Base-by-base conservation (phyloP, 2,888 invertebrate genomes). In the Netelia melanura region DNA sequence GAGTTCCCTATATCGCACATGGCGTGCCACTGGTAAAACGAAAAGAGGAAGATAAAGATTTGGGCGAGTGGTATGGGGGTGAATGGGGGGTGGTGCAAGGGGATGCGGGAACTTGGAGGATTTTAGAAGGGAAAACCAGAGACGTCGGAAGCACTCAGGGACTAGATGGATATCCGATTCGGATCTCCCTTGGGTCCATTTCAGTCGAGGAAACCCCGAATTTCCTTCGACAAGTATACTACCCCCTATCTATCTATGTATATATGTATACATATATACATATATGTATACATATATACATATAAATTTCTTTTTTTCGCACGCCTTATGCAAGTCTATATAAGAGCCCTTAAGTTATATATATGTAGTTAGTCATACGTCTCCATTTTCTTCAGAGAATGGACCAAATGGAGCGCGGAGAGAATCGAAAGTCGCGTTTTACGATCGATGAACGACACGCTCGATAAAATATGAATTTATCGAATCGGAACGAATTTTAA, bases 141-240 rank as follows among this genome's bases (percentile, higher is more conserved):
- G 80, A 76, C 54, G 86, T 83, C 83, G 86, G 83, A 86, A 86
- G 83, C 86, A 86, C 83, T 83, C 83, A 86, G 77, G 64, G 64
- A 54, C 81, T 68, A 48, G 80, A 85, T 85, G 74, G 80, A 85
- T 85, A 83, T 83, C 81, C 81, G 68, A 81, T 81, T 83, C 80
- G 74, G 25, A 65, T 71, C 14, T 74, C 80, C 65, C 72, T 48
- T 38, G 67, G 68, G 67, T 70, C 83, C 58, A 65, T 83, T 81
- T 78, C 61, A 64, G 44, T 75, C 58, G 43, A 56, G 79, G 67
- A 81, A 81, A 43, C 83, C 38, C 68, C 52, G 75, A 78, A 83
- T 78, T 83, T 75, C 58, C 67, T 81, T 81, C 21, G 72, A 67
- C 25, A 30, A 72, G 43, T 21, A 67, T 56, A 25, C 43, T 11